These are phyloP conservation scores for Eupithecia centaureata DNA, from an alignment of 2,888 invertebrate genomes.

Conservation along the genomic window DNA sequence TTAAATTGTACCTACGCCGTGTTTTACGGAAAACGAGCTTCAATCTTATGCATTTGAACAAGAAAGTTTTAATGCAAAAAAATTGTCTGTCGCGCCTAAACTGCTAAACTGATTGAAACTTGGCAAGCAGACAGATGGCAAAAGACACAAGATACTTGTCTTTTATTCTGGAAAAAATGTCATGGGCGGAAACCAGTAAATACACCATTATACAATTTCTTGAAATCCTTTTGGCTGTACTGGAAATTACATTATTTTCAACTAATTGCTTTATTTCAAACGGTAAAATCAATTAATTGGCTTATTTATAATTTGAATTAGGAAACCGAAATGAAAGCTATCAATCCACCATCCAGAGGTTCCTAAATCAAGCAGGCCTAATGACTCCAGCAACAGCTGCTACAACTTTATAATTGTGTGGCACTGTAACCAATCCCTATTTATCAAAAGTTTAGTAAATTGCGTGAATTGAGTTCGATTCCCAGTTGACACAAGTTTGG, in stretches of 20 bases:
- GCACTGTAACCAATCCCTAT: slow-evolving; percentile 22
- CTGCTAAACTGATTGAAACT: background rate
- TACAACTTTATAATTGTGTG: slow-evolving; percentile 11
- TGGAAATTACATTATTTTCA: too few relatives aligned
- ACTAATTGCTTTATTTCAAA: background rate
- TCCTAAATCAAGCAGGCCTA: background rate
- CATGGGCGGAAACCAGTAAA: too few relatives aligned
- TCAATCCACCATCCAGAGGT: background rate
- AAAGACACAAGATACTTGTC: background rate
- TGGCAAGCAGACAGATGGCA: background rate
- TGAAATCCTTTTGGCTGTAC: background rate
- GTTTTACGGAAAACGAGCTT: background rate
- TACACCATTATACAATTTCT: too few relatives aligned
- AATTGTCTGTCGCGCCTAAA: background rate
- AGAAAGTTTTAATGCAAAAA: background rate
- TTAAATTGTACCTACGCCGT: slow-evolving; percentile 15
- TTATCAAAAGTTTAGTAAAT: slow-evolving; percentile 40
- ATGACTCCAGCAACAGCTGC: slow-evolving; percentile 4
- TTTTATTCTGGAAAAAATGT: background rate
- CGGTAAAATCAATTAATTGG: too few relatives aligned
- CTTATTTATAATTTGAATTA: background rate
- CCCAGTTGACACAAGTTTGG: slow-evolving; percentile 51
- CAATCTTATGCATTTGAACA: background rate
- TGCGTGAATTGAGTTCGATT: slow-evolving; percentile 47
- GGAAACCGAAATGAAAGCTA: background rate